phyloP scores from a whole-genome alignment of 2,888 invertebrate species.

The Sphaerophoria taeniata region DNA sequence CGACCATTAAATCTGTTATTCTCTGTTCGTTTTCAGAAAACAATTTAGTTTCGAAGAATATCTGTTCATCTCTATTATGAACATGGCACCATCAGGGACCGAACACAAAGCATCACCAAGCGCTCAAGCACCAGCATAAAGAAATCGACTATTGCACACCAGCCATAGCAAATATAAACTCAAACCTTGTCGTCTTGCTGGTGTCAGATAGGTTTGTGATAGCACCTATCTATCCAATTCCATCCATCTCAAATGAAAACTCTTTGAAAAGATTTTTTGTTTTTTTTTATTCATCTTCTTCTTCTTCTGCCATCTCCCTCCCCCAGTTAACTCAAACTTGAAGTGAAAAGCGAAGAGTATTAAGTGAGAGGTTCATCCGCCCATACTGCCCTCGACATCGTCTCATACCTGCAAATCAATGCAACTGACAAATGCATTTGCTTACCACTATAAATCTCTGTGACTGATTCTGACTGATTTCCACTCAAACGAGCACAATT shows the following conservation, averaged over 20 bases:
- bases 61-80: not conserved
- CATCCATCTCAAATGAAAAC: constrained; percentile 31
- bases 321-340: too few relatives aligned
- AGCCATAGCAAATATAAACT: too few relatives aligned
- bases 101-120: too few relatives aligned
- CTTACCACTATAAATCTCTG: constrained; percentile 56
- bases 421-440: constrained; percentile 65
- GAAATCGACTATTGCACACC: not conserved
- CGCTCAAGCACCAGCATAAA: too few relatives aligned
- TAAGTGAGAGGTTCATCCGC: too few relatives aligned
- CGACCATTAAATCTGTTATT: constrained; percentile 35
- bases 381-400: not conserved
- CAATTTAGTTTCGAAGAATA: constrained; percentile 29
- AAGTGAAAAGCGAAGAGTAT: not conserved
- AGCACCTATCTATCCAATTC: constrained; percentile 38
- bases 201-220: constrained; percentile 27
- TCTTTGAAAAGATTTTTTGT: constrained; percentile 25
- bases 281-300: not conserved
- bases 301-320: not conserved
- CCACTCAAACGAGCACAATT: constrained; percentile 62
- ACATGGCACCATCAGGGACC: too few relatives aligned
- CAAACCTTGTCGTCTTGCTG: constrained; percentile 20
- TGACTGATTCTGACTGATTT: constrained; percentile 65
- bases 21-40: constrained; percentile 5
- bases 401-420: constrained; percentile 42